Conservation (phyloP, 2,113 vertebrate species). For the Bettongia penicillata region DNA sequence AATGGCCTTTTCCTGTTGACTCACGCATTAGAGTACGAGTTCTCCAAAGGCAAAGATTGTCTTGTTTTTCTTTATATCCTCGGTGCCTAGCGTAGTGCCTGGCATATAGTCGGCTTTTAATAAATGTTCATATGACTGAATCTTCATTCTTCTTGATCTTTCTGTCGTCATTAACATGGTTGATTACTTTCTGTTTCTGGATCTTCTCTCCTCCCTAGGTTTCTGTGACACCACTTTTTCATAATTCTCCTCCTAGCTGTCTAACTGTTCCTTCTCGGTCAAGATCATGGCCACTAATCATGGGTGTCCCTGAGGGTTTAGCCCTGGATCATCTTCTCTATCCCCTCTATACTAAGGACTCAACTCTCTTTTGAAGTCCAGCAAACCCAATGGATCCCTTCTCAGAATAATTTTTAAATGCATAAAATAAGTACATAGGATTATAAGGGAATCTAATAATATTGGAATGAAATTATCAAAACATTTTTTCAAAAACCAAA, state of each 20-base stretch:
- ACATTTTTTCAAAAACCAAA: not conserved
- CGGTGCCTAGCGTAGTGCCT: not conserved
- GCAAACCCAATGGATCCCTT: not conserved
- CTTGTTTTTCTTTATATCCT: constrained; percentile 15
- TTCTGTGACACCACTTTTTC: not conserved
- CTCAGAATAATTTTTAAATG: not conserved
- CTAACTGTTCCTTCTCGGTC: not conserved
- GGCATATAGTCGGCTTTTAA: not conserved
- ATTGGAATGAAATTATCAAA: not conserved
- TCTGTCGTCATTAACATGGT: not conserved
- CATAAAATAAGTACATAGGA: not conserved
- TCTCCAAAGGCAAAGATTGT: not conserved
- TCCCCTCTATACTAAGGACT: not conserved
- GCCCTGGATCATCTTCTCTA: not conserved
- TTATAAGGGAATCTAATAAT: not conserved
- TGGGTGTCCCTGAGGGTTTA: not conserved
- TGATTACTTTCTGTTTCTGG: not conserved
- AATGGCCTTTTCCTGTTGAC: not conserved
- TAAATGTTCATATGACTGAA: not conserved
- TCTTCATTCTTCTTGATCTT: not conserved
- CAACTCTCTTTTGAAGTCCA: not conserved
- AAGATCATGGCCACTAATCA: not conserved
- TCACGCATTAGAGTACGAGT: not conserved
- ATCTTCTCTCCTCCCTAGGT: not conserved
- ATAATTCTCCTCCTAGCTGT: not conserved